Evolutionary conservation across 2,113 vertebrate species (phyloP).

Genomic region (Microtus montanus): DNA sequence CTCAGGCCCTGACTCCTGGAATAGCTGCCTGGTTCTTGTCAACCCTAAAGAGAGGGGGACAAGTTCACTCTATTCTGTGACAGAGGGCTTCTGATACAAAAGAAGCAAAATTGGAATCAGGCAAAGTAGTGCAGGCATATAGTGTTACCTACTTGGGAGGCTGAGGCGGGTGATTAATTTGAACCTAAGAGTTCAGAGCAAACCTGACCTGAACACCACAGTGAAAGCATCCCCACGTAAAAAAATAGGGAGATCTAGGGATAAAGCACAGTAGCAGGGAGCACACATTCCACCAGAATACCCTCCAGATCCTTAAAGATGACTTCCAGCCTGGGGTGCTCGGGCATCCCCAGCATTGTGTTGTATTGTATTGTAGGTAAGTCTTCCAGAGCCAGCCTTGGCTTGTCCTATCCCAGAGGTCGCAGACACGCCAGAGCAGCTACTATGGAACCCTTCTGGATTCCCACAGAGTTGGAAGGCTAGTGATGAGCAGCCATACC

Average conservation of each 20-base stretch:
- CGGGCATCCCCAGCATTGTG: not conserved
- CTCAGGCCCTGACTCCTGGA: not conserved
- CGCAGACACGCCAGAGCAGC: not conserved
- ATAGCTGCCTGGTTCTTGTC: not conserved
- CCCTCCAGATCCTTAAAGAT: not conserved
- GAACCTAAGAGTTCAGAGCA: not conserved
- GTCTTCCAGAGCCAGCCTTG: not conserved
- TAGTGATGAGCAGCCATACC: not conserved
- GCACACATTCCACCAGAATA: not conserved
- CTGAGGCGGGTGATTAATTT: not conserved
- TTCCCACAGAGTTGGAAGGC: not conserved
- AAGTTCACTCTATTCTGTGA: not conserved
- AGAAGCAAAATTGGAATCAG: slow-evolving; percentile 17
- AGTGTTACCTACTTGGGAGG: not conserved
- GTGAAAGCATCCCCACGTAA: not conserved
- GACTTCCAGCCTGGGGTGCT: not conserved
- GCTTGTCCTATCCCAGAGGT: not conserved
- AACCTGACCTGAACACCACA: not conserved
- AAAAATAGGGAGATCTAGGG: not conserved
- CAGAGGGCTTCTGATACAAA: not conserved
- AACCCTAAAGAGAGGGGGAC: not conserved
- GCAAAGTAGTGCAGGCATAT: not conserved
- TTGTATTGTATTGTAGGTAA: not conserved
- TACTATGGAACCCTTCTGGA: not conserved
- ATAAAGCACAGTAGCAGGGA: not conserved